Conservation (phyloP, 2,888 invertebrate species). For the Campoplex nolae region DNA sequence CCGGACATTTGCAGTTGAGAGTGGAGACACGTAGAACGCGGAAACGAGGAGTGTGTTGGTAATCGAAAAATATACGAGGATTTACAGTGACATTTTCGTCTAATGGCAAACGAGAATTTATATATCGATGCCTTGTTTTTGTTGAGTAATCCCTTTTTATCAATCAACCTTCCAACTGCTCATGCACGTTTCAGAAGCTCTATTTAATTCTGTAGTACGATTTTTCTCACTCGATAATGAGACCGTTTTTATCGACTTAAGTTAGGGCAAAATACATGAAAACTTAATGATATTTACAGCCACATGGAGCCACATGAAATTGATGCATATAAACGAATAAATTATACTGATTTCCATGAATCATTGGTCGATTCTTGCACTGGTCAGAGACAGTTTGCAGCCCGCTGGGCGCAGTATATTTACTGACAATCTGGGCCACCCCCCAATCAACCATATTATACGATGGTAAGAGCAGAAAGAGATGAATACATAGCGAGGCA, state of each 20-base stretch:
- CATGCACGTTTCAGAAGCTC: not conserved
- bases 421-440: constrained; percentile 71
- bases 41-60: constrained; percentile 32
- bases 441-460: constrained; percentile 63
- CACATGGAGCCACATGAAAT: not conserved
- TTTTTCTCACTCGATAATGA: not conserved
- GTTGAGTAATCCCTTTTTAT: constrained; percentile 5
- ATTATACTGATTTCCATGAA: constrained; percentile 69
- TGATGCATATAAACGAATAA: constrained; percentile 34
- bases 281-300: not conserved
- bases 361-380: constrained; percentile 62
- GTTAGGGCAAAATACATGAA: not conserved
- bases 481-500: constrained; percentile 32
- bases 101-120: constrained; percentile 56
- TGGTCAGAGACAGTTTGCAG: constrained; percentile 36
- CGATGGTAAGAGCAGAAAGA: constrained; percentile 49
- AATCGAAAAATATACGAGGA: constrained; percentile 64
- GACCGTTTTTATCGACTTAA: not conserved
- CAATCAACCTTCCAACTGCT: not conserved
- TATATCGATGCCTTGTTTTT: not conserved
- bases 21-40: constrained; percentile 21
- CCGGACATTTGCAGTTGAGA: not conserved
- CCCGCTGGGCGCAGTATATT: constrained; percentile 59
- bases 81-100: constrained; percentile 13
- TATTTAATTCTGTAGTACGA: not conserved